Evolutionary conservation across 2,797 vertebrate species (phyloP), one percentile per base, ranked within the genome.

Genomic region (Aldrovandia affinis): DNA sequence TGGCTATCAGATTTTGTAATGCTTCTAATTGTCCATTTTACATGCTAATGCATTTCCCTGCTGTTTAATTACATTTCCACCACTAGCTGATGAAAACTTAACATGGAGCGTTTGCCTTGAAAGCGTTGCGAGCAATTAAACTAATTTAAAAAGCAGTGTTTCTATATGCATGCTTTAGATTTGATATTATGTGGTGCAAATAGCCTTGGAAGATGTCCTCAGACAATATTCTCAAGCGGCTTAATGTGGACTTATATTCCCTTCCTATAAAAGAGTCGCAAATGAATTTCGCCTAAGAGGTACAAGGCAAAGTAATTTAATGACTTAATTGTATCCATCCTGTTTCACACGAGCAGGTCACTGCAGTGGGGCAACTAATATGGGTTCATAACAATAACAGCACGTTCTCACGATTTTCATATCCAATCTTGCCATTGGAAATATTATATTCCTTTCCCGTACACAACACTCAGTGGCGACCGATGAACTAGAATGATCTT

Each of bases 1-100:
- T 39, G 39, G 59, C 36, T 65, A 50, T 81, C 39, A 81, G 59
- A 81, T 81, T 68, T 65, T 81, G n/a, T 63, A 28, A 44, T 63
- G 80, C 18, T 81, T 20, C 20, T 81, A 81, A 61, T 59, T 81
- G 57, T 54, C 52, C 30, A 54, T 80, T 73, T 57, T 79, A 54
- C 79, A 81, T 59, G 55, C 79, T 39, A 39, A 30, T 81, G 15
- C 61, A 30, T 33, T 33, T 81, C 36, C 36, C 55, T 33, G 20
- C n/a, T 55, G 42, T 55, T 54, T 55, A 55, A 80, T 80, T 80
- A 52, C 12, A 36, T 30, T 80, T 55, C 78, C 9, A n/a, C 28
- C 15, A 50, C 73, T 42, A 30, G 77, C n/a, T 79, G 77, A 30
- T 30, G 77, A 52, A 50, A 79, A 79, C 2, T 15, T 28, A n/a